These are phyloP conservation scores for Chouioia cunea DNA, from an alignment of 2,888 invertebrate genomes.

Conservation along the genomic window DNA sequence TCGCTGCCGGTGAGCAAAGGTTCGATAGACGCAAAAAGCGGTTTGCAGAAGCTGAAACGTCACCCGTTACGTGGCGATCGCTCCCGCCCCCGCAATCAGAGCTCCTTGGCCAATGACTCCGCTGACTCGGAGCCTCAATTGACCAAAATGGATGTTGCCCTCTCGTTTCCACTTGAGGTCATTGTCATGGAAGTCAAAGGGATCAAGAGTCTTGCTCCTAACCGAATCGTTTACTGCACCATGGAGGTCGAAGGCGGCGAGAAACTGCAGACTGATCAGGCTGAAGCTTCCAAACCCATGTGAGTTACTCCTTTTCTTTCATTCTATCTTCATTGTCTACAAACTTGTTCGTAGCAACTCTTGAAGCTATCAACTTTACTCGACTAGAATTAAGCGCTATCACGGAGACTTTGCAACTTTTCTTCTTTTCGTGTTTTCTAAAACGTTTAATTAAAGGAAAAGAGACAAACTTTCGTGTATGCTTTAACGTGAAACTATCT, in stretches of 20 bases:
- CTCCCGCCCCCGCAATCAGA: conserved; percentile 79
- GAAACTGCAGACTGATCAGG: conserved; percentile 99
- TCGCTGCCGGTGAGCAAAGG: conserved; percentile 98
- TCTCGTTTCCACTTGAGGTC: conserved; percentile 97
- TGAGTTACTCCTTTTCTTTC: conserved; percentile 58
- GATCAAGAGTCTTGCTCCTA: conserved; percentile 94
- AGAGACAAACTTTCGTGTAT: not conserved
- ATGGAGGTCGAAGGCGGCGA: conserved; percentile 99
- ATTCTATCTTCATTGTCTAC: not conserved
- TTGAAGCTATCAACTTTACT: too few relatives aligned
- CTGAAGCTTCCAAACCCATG: conserved; percentile 99
- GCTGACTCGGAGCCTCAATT: conserved; percentile 96
- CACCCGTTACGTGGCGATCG: conserved; percentile 83
- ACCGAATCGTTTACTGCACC: conserved; percentile 99
- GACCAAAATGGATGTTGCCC: conserved; percentile 97
- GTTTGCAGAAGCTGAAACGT: conserved; percentile 96
- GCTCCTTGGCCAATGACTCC: conserved; percentile 90
- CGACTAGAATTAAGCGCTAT: not conserved
- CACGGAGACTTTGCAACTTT: not conserved
- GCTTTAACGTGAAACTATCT: too few relatives aligned
- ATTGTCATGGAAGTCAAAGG: conserved; percentile 99
- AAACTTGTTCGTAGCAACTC: too few relatives aligned
- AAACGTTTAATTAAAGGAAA: not conserved
- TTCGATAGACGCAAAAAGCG: conserved; percentile 96
- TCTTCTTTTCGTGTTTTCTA: not conserved